These are phyloP conservation scores for Coracias cyanogaster DNA, from an alignment of 2,797 vertebrate genomes.

Conservation along the genomic window DNA sequence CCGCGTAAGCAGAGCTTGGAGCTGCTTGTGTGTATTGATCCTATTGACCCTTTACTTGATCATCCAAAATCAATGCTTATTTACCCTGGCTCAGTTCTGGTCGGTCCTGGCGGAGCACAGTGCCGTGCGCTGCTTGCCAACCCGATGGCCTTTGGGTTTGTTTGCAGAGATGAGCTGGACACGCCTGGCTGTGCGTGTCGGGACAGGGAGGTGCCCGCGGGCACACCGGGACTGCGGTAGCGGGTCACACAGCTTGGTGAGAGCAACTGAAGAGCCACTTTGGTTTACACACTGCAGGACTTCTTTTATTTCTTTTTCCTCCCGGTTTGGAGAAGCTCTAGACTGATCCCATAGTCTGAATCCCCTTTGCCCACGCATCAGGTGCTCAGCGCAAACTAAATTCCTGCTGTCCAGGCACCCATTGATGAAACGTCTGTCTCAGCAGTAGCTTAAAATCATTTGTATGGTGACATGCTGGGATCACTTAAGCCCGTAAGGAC, in stretches of 20 bases:
- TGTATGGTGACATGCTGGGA: background rate
- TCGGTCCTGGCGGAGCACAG: background rate
- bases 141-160: background rate
- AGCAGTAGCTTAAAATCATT: background rate
- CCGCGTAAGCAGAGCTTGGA: background rate
- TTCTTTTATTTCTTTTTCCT: background rate
- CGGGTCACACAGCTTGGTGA: background rate
- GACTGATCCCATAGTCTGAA: background rate
- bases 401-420: background rate
- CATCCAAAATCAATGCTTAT: background rate
- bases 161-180: background rate
- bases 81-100: background rate
- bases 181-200: accelerated
- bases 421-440: background rate
- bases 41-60: background rate
- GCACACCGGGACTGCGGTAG: background rate
- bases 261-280: background rate
- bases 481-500: background rate
- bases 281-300: background rate
- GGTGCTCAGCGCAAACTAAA: background rate
- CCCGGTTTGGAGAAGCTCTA: background rate
- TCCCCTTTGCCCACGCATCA: background rate
- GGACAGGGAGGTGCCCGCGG: background rate
- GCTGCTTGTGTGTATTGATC: background rate
- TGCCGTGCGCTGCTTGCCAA: background rate